Percentiles rank a stretch among this genome's conserved stretches.
phyloP scores from a whole-genome alignment of 2,888 invertebrate genomes.

The Lycaena phlaeas region DNA sequence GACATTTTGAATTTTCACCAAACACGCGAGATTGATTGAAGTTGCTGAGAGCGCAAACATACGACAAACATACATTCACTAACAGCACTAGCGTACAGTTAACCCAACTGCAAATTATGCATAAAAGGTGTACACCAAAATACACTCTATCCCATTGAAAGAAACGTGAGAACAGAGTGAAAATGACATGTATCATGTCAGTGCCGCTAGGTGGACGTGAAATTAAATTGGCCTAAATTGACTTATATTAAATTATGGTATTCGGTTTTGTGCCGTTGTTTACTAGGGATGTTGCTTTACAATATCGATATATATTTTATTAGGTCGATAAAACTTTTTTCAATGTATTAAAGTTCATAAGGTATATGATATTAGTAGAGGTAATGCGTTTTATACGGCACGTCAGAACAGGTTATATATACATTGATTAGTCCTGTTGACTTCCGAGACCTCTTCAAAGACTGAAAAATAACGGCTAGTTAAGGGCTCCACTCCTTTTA shows the following conservation, averaged over 20 bases:
- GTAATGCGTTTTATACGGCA: too few relatives aligned
- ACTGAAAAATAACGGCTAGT: too few relatives aligned
- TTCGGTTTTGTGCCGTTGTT: constrained; percentile 50
- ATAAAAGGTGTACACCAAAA: constrained; percentile 16
- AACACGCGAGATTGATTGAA: neutral
- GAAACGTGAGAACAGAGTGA: constrained; percentile 18
- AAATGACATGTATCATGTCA: constrained; percentile 18
- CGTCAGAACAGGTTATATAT: too few relatives aligned
- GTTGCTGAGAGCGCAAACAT: constrained; percentile 17
- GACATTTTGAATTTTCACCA: neutral
- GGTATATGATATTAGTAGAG: too few relatives aligned
- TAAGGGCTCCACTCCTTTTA: too few relatives aligned
- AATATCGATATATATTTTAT: neutral
- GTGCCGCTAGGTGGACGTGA: constrained; percentile 48
- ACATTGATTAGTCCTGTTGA: too few relatives aligned
- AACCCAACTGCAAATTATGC: constrained; percentile 11
- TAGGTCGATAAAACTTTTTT: too few relatives aligned
- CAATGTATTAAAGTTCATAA: too few relatives aligned
- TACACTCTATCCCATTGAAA: constrained; percentile 14
- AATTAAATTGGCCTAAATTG: constrained; percentile 69
- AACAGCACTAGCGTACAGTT: constrained; percentile 14
- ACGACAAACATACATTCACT: constrained; percentile 11
- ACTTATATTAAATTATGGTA: constrained; percentile 66
- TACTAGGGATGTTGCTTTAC: neutral
- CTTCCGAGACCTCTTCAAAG: too few relatives aligned